Evolutionary conservation across 2,797 vertebrate genomes (phyloP).

Genomic region (Phoeniculus purpureus): DNA sequence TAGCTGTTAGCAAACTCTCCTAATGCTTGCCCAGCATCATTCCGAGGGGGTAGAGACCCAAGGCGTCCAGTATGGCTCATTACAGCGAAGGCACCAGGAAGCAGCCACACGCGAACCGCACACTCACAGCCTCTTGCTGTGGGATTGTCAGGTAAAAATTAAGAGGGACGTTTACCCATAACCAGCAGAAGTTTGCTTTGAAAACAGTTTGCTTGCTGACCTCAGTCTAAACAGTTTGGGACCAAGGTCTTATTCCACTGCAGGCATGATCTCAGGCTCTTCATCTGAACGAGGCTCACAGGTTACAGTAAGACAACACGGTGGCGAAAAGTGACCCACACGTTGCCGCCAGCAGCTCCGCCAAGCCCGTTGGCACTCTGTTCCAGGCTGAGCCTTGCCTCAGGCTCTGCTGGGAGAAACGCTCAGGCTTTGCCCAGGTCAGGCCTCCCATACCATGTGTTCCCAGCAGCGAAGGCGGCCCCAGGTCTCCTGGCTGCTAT

Average conservation of each 20-base stretch:
- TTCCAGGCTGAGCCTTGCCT: neutral
- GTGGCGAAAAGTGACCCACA: rapidly evolving
- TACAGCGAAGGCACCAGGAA: neutral
- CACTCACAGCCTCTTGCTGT: neutral
- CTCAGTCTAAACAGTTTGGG: neutral
- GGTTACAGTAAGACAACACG: neutral
- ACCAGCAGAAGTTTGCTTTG: neutral
- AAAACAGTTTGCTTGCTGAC: neutral
- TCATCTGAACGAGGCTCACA: neutral
- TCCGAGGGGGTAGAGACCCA: slow-evolving; percentile 34
- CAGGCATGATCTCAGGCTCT: neutral
- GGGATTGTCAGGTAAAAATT: neutral
- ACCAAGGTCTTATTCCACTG: neutral
- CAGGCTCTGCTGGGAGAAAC: neutral
- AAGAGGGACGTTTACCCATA: neutral
- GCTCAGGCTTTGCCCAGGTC: neutral
- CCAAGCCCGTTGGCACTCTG: rapidly evolving
- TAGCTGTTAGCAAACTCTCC: slow-evolving; percentile 28
- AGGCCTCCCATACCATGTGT: neutral
- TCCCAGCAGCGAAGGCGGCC: neutral
- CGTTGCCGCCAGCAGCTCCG: neutral
- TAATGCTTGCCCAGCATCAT: slow-evolving; percentile 36
- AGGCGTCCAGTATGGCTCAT: neutral
- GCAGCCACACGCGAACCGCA: neutral
- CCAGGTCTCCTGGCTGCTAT: neutral